Evolutionary conservation across 1,140 invertebrate species (phyloP).

Genomic region (Steinernema feltiae): DNA sequence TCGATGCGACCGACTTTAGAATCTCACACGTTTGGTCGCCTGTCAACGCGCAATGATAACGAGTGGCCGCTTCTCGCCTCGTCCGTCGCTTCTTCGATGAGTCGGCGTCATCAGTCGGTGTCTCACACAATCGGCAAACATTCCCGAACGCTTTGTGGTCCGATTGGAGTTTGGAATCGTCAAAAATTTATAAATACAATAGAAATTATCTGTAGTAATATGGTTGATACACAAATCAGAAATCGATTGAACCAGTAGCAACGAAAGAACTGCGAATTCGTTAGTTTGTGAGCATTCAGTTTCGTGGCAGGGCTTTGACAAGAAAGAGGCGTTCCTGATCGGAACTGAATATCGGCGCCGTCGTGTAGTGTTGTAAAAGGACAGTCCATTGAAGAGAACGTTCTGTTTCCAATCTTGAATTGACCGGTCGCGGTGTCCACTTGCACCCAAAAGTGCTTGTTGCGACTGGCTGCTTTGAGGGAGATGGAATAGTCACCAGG

Average conservation of each 20-base stretch:
- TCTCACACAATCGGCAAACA: not conserved
- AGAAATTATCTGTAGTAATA: not conserved
- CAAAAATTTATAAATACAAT: not conserved
- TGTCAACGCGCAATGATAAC: not conserved
- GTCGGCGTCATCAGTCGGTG: not conserved
- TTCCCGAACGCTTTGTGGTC: not conserved
- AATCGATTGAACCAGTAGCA: not conserved
- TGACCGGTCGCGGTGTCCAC: slow-evolving; percentile 86
- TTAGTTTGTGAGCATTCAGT: slow-evolving; percentile 2
- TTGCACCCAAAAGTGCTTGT: slow-evolving; percentile 98
- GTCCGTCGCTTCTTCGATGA: not conserved
- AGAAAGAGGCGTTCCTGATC: slow-evolving; percentile 48
- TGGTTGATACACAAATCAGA: not conserved
- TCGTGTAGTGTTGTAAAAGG: slow-evolving; percentile 94
- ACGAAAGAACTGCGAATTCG: not conserved
- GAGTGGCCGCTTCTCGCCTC: not conserved
- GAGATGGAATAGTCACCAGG: slow-evolving; percentile 97
- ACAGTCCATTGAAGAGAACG: slow-evolving; percentile 90
- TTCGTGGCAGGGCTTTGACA: slow-evolving; percentile 44
- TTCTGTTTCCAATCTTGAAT: slow-evolving; percentile 80
- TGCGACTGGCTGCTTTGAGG: slow-evolving; percentile 88
- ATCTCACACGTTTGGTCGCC: not conserved
- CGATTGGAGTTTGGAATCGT: not conserved
- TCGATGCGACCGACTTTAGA: not conserved
- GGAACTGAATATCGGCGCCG: slow-evolving; percentile 84